Percentiles rank a stretch among this genome's conserved stretches.
phyloP scores from a whole-genome alignment of 2,113 vertebrate genomes.

The Fulica atra region DNA sequence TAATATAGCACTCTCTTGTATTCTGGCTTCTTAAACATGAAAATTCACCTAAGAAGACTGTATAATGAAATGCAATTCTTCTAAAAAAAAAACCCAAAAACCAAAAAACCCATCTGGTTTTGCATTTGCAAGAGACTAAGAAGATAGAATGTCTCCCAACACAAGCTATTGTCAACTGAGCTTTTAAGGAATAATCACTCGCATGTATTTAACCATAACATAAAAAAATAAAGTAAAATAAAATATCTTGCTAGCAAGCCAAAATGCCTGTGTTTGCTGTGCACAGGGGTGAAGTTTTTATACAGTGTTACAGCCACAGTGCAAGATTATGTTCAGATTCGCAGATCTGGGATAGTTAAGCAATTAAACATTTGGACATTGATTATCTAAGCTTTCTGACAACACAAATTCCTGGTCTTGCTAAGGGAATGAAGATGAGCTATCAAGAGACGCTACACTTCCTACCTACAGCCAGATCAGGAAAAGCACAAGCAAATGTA shows the following conservation, averaged over 20 bases:
- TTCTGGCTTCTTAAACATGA: conserved; percentile 80
- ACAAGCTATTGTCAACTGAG: conserved; percentile 46
- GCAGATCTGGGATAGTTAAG: background rate
- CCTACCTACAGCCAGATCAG: background rate
- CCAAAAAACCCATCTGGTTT: conserved; percentile 56
- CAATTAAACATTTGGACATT: background rate
- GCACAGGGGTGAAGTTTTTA: background rate
- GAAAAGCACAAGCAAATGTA: background rate
- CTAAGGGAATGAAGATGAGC: background rate
- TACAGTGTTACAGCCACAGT: background rate
- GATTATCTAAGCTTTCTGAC: background rate
- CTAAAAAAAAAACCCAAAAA: conserved; percentile 44
- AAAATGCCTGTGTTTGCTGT: background rate
- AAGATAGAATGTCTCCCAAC: conserved; percentile 54
- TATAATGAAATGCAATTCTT: conserved; percentile 76
- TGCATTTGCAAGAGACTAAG: conserved; percentile 71
- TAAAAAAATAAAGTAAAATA: background rate
- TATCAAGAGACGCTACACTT: background rate
- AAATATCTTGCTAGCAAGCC: background rate
- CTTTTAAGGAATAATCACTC: conserved; percentile 58
- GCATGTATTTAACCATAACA: background rate
- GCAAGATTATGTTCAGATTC: background rate
- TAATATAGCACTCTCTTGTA: conserved; percentile 81
- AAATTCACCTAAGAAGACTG: conserved; percentile 80
- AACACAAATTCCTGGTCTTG: background rate